Percentiles rank a stretch among this genome's conserved stretches.
These are phyloP conservation scores for Dissostichus mawsoni DNA, from an alignment of 2,113 vertebrate species.

Conservation along the genomic window DNA sequence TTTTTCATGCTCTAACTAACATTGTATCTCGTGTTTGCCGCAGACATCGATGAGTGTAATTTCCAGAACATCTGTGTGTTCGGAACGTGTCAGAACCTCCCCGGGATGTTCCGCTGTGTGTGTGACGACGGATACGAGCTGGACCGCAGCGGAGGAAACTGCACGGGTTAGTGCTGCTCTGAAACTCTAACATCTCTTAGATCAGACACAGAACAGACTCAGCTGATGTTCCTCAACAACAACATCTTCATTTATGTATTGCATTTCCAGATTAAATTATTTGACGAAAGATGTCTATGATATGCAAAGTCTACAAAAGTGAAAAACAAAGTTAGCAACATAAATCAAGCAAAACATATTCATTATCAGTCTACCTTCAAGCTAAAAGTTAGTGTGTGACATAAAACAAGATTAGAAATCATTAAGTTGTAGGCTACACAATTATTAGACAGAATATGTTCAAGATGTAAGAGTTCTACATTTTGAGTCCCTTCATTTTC, in stretches of 20 bases:
- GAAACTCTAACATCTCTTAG: background rate
- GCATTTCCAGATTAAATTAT: too few relatives aligned
- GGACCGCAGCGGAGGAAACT: slow-evolving; percentile 92
- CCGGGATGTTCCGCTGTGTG: slow-evolving; percentile 93
- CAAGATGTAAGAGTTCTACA: too few relatives aligned
- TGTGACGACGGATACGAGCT: slow-evolving; percentile 92
- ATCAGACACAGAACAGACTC: slow-evolving; percentile 6
- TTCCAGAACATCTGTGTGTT: slow-evolving; percentile 95
- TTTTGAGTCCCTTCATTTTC: too few relatives aligned
- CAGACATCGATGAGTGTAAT: slow-evolving; percentile 95
- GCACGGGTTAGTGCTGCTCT: slow-evolving; percentile 86
- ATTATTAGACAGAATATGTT: too few relatives aligned
- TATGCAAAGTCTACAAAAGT: background rate
- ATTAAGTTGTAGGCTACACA: background rate
- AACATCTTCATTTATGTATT: background rate
- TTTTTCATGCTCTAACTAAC: background rate
- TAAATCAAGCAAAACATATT: too few relatives aligned
- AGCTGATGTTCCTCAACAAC: background rate
- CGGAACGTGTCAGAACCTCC: slow-evolving; percentile 94
- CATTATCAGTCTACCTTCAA: background rate
- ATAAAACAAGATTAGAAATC: background rate
- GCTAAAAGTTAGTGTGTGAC: background rate
- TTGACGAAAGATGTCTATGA: background rate
- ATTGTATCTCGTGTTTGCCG: background rate
- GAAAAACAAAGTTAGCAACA: background rate